Evolutionary conservation across 1,140 invertebrate genomes (phyloP), one percentile per base, ranked within the genome.

Genomic region (Halesus radiatus): DNA sequence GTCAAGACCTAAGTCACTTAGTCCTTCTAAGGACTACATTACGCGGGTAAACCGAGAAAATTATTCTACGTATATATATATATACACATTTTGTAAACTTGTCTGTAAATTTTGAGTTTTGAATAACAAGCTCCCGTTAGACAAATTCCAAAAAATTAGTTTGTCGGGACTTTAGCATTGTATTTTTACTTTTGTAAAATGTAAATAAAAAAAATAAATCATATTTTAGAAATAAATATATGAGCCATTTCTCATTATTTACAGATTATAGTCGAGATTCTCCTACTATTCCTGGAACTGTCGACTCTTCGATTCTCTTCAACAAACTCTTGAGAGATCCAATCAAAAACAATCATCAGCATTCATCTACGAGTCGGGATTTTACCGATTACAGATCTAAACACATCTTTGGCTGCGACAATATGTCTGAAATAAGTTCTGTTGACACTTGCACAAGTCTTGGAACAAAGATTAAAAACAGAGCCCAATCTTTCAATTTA

Each of bases 401-500:
- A 20, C 45, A 80, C 22, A 37, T 18, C 45, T 78, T 76, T 58
- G 60, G 62, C 52, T 87, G 86, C 80, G 89, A 88, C 75, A 90
- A 89, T 84, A 87, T 86, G 29, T 90, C 88, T 58, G 89, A 90
- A 78, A 88, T 87, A 78, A 87, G 89, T 18, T 90, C 89, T 23
- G 88, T 88, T 84, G 89, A 90, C 68, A 90, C 89, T 5, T 89
- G 86, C 76, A 88, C 88, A 22, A 90, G 89, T 84, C 84, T 89
- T 83, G 89, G 89, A 58, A 88, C 87, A n/a, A 90, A 90, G 84
- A 90, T 89, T 22, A 90, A 90, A 86, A 87, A 86, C 18, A 89
- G 86, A 85, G 88, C 89, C 20, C 89, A 90, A 83, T 81, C 83
- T 45, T 62, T 13, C 81, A 32, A 85, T 29, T 18, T 52, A 1